These are phyloP conservation scores for Melipona quadrifasciata DNA, from an alignment of 1,140 invertebrate species.

Conservation along the genomic window DNA sequence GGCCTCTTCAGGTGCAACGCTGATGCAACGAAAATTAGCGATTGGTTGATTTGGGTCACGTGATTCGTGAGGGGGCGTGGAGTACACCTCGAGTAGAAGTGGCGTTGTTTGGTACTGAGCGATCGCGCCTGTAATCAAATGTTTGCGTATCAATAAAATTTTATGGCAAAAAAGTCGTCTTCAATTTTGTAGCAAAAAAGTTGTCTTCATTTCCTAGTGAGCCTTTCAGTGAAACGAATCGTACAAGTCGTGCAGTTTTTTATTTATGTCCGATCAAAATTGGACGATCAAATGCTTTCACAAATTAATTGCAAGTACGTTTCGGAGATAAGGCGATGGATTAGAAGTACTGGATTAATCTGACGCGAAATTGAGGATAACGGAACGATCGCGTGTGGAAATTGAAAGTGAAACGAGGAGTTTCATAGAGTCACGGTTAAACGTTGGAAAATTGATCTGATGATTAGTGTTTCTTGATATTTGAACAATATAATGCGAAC, in stretches of 20 bases:
- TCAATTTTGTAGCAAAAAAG: too few species aligned
- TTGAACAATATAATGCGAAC: background rate
- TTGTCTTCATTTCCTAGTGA: too few species aligned
- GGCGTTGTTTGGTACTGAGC: too few species aligned
- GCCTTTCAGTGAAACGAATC: too few species aligned
- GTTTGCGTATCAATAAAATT: too few species aligned
- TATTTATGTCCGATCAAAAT: background rate
- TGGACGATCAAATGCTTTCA: background rate
- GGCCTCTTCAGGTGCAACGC: too few species aligned
- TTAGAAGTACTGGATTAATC: background rate
- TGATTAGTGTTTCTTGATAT: background rate
- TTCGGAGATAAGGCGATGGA: background rate
- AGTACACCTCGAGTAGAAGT: too few species aligned
- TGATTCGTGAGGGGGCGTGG: too few species aligned
- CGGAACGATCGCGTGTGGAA: background rate
- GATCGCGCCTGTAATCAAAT: too few species aligned
- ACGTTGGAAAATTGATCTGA: background rate
- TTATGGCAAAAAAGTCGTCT: too few species aligned
- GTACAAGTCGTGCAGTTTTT: background rate
- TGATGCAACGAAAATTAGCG: too few species aligned
- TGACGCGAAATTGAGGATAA: background rate
- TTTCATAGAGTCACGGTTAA: background rate
- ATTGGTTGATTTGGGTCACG: too few species aligned
- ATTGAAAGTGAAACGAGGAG: background rate
- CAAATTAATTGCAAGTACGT: constrained; percentile 1